Percentiles rank a stretch among this genome's conserved stretches.
phyloP scores from a whole-genome alignment of 2,113 vertebrate species.

The Nothocercus julius region DNA sequence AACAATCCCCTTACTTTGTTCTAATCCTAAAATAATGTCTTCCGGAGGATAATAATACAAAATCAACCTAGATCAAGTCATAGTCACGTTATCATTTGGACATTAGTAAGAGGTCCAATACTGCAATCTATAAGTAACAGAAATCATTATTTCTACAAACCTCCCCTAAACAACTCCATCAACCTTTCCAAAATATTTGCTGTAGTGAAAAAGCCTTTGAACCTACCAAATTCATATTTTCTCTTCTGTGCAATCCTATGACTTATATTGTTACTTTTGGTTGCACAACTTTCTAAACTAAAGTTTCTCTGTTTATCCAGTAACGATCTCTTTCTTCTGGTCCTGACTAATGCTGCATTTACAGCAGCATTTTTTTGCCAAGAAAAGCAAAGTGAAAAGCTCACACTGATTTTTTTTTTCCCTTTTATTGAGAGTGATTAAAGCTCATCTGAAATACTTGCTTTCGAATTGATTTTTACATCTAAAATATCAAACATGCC shows the following conservation, averaged over 20 bases:
- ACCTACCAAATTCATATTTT: neutral
- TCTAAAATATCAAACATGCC: slow-evolving; percentile 12
- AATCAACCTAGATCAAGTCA: neutral
- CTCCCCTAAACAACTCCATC: neutral
- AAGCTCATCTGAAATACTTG: neutral
- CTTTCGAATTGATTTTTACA: slow-evolving; percentile 16
- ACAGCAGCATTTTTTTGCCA: neutral
- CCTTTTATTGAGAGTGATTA: neutral
- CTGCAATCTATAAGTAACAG: neutral
- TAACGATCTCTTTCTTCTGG: neutral
- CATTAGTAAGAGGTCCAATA: neutral
- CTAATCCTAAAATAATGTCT: neutral
- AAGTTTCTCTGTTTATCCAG: neutral
- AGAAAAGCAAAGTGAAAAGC: neutral
- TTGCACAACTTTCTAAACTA: neutral
- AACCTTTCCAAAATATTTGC: neutral
- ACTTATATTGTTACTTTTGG: neutral
- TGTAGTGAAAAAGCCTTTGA: neutral
- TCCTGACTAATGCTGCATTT: neutral
- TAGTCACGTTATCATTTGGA: neutral
- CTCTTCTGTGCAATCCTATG: neutral
- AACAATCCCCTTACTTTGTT: neutral
- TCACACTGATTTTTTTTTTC: neutral
- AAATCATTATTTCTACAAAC: neutral
- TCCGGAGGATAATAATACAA: neutral